Percentiles rank a stretch among this genome's conserved stretches.
phyloP scores from a whole-genome alignment of 2,888 invertebrate species.

The Nowickia ferox region DNA sequence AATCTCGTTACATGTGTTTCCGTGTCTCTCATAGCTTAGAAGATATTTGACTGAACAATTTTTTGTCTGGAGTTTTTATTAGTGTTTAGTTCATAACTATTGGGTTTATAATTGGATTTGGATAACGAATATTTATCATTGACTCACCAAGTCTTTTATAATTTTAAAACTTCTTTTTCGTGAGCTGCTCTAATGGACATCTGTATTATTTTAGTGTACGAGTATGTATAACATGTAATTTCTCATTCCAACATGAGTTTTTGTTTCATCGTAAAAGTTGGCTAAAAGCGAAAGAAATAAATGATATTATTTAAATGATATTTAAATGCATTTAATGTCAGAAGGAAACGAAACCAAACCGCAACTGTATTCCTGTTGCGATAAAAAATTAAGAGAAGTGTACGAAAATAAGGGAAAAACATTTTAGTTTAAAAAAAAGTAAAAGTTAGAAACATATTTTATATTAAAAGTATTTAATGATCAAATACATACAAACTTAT shows the following conservation, averaged over 20 bases:
- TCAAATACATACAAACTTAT: constrained; percentile 1
- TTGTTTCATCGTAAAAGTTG: constrained; percentile 3
- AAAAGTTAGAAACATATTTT: neutral
- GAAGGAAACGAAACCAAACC: constrained; percentile 29
- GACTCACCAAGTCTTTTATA: too few species aligned
- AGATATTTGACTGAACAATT: too few species aligned
- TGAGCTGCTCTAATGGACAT: too few species aligned
- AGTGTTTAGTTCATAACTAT: too few species aligned
- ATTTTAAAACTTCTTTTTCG: too few species aligned
- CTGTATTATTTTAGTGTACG: too few species aligned
- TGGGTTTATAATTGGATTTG: too few species aligned
- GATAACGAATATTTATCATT: too few species aligned
- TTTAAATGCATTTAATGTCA: neutral
- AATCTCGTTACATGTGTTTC: too few species aligned
- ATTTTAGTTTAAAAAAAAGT: constrained; percentile 21
- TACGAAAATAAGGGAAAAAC: neutral
- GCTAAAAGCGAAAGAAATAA: constrained; percentile 18
- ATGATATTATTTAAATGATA: neutral
- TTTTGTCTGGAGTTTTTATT: too few species aligned
- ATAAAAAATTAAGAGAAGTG: constrained; percentile 10
- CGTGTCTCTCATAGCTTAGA: too few species aligned
- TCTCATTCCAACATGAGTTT: neutral
- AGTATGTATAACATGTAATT: neutral
- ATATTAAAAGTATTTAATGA: constrained; percentile 27
- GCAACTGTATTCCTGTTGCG: neutral